Evolutionary conservation across 2,797 vertebrate species (phyloP), one percentile per base, ranked within the genome.

Genomic region (Cynodonichthys magdalenae): DNA sequence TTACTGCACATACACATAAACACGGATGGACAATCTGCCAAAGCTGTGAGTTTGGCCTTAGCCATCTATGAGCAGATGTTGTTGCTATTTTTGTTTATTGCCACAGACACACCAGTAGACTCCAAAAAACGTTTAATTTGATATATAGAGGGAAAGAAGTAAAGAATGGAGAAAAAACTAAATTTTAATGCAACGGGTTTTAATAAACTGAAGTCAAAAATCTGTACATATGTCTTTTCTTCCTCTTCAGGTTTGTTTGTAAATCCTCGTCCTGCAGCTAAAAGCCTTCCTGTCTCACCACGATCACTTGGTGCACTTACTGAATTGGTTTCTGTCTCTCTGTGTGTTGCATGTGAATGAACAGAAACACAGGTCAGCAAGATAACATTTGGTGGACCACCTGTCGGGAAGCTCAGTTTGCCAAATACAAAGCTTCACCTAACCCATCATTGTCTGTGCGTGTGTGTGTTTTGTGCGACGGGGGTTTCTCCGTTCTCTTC

Each of bases 311-410:
- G 31, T 56, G 73, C 63, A 74, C 69, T 81, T 59, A 74, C 66
- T 71, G 59, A 75, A 81, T 59, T 64, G 56, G 31, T 59, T 60
- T 53, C 57, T 73, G 47, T 42, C 53, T 47, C 46, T 64, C 56
- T 67, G 55, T 71, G 58, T 72, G 74, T 49, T 57, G 58, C 28
- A 47, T 66, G 65, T 72, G 63, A 55, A 66, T 60, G 68, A 75
- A 27, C 0, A 20, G 55, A 80, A 76, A 85, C 87, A 85, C 77
- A 90, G 85, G 89, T 90, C 86, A 89, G 46, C 56, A 75, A 89
- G 90, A 91, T 92, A 93, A 88, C 86, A 90, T 87, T 87, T 77
- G 81, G 82, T 66, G 75, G 86, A 83, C 87, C 90, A 92, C 90
- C 91, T 93, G 90, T 83, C 75, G 6, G 77, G 81, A 82, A 75